Base-by-base conservation (phyloP, 1,140 invertebrate species). In the Bathynomus jamesi region DNA sequence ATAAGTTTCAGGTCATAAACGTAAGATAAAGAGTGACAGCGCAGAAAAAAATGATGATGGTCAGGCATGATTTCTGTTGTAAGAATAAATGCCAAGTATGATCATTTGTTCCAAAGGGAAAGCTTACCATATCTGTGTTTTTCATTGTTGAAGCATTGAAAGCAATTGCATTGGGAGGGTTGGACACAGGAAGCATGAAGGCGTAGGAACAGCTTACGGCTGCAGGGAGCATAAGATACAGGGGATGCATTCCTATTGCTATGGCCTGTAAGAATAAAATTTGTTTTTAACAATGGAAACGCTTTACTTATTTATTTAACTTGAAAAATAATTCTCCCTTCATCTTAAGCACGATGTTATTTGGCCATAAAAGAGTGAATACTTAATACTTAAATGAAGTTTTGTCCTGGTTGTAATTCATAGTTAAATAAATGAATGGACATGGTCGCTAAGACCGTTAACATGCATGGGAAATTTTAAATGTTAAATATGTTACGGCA, bases 141-240 rank as follows among this genome's bases (percentile, higher is more conserved):
- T 30, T 64, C 11, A 64, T n/a, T 28, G 30, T 30, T 4, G 88
- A 90, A 11, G 67, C 66, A 28, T 67, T 77, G 71, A 83, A 85
- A 4, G 85, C 85, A 72, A 86, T 83, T 13, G 86, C 85, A 78
- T 87, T 87, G 13, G 85, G 85, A 17, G 84, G 82, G 2, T 86
- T 86, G 21, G 84, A 83, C 8, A 86, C 83, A 2, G 86, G 86
- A 63, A 87, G 29, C 68, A 63, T 62, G 24, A 67, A 32, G 17
- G 63, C 60, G 29, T 70, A 64, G 3, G 68, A 70, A 21, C 46
- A 70, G 29, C 27, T n/a, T 17, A 63, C 32, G 3, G 27, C 11
- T 28, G 8, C 28, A 30, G 63, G 69, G 4, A 70, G 2, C 61
- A 65, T 70, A 25, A 70, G 31, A 29, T 64, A 46, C 10, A 64